phyloP scores from a whole-genome alignment of 2,113 vertebrate genomes.

The Oreochromis tanganicae region DNA sequence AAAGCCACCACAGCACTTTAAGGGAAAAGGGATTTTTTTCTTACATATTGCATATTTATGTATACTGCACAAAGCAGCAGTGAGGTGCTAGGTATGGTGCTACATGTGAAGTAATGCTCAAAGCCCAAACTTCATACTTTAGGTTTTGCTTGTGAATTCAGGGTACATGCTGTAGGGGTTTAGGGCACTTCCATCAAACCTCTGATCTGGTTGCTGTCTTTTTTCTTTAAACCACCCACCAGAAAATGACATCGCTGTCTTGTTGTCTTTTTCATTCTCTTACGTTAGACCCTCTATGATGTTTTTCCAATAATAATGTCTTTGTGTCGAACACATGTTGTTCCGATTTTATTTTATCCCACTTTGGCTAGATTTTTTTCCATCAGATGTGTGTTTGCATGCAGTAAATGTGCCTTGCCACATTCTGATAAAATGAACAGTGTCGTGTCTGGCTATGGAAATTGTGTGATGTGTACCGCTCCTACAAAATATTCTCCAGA shows the following conservation, averaged over 20 bases:
- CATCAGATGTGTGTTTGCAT: constrained; percentile 46
- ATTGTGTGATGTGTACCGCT: neutral
- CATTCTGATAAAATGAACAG: neutral
- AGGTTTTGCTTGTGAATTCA: neutral
- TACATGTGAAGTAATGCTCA: neutral
- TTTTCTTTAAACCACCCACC: constrained; percentile 77
- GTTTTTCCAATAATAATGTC: constrained; percentile 40
- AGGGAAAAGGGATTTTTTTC: neutral
- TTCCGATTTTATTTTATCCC: constrained; percentile 79
- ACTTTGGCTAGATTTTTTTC: constrained; percentile 66
- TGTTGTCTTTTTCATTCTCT: neutral
- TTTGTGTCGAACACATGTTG: constrained; percentile 71
- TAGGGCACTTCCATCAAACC: neutral
- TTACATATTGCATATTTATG: neutral
- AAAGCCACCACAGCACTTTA: neutral
- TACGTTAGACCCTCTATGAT: constrained; percentile 11
- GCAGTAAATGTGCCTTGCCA: neutral
- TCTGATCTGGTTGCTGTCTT: constrained; percentile 61
- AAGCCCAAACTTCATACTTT: neutral
- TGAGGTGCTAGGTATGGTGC: neutral
- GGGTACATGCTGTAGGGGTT: neutral
- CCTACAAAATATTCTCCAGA: neutral
- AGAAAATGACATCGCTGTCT: constrained; percentile 30
- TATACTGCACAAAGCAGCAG: neutral
- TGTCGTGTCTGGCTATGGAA: neutral